Percentiles rank a stretch among this genome's conserved stretches.
phyloP scores from a whole-genome alignment of 1,140 invertebrate species.

The Neotoxoptera formosana region DNA sequence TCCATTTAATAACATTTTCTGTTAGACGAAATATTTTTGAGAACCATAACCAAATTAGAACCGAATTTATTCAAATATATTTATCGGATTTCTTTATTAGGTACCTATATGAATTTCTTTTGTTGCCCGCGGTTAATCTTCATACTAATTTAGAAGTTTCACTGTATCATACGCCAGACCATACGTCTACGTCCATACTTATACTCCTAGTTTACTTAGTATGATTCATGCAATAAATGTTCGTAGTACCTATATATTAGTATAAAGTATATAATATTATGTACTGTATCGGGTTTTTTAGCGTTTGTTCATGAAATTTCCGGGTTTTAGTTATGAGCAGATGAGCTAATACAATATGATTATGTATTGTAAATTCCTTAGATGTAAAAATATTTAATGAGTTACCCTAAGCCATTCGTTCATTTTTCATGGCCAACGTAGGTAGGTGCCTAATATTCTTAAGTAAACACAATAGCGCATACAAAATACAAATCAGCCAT shows the following conservation, averaged over 20 bases:
- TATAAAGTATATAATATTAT: not conserved
- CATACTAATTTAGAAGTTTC: not conserved
- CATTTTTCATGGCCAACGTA: not conserved
- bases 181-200: accelerated
- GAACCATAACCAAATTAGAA: not conserved
- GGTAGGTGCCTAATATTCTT: not conserved
- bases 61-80: not conserved
- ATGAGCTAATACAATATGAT: not conserved
- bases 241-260: not conserved
- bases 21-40: not conserved
- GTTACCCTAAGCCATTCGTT: not conserved
- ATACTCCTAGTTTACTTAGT: not conserved
- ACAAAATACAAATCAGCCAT: not conserved
- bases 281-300: not conserved
- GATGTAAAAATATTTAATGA: not conserved
- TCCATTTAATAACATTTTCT: not conserved
- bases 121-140: too few species aligned
- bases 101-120: not conserved
- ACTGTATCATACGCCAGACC: not conserved
- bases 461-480: slow-evolving; percentile 21
- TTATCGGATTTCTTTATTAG: not conserved
- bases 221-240: not conserved
- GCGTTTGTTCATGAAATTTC: not conserved
- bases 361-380: not conserved
- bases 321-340: not conserved